Conservation (phyloP, 1,140 invertebrate species). For the Calycopis cecrops region DNA sequence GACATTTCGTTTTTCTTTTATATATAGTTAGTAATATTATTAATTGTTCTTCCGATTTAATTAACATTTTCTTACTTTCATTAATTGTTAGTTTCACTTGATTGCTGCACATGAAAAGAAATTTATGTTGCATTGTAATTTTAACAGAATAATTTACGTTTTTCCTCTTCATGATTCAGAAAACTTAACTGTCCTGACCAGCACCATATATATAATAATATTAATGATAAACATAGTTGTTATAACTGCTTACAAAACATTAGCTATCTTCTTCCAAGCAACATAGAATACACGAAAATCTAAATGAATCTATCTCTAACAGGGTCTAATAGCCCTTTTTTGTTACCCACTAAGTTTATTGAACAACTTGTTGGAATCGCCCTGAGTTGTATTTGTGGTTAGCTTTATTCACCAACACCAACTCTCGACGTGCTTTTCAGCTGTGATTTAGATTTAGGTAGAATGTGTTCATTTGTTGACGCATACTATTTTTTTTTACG, state of each 20-base stretch:
- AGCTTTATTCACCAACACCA: neutral
- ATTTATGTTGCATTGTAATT: conserved; percentile 8
- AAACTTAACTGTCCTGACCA: too few relatives aligned
- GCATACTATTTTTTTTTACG: neutral
- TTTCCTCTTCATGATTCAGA: too few relatives aligned
- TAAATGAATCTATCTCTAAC: neutral
- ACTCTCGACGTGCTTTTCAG: neutral
- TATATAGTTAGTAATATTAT: conserved; percentile 39
- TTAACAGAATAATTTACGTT: neutral
- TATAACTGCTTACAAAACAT: neutral
- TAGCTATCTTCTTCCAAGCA: neutral
- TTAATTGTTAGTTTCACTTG: neutral
- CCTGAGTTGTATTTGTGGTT: neutral
- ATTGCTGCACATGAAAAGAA: neutral
- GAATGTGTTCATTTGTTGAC: conserved; percentile 7
- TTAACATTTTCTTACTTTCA: neutral
- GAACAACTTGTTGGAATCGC: neutral
- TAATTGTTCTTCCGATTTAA: neutral
- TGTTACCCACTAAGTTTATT: neutral
- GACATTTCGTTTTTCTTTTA: conserved; percentile 43
- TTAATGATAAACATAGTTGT: too few relatives aligned
- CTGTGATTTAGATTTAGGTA: conserved; percentile 3
- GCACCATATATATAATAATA: too few relatives aligned
- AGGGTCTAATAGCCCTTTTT: neutral
- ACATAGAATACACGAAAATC: neutral